phyloP scores from a whole-genome alignment of 2,888 invertebrate genomes.

The Biston betularia region DNA sequence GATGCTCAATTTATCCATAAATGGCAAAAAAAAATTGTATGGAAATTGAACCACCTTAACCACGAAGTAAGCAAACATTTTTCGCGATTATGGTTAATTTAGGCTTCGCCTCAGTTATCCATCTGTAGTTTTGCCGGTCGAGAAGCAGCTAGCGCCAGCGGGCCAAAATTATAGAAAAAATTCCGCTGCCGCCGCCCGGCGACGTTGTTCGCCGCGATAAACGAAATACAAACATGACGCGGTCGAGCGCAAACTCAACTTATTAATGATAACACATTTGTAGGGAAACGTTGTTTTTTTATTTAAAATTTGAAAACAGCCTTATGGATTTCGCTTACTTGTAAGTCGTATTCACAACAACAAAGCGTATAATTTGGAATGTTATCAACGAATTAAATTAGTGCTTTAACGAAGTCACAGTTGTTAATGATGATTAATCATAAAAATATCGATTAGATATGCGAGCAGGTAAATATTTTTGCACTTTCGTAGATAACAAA shows the following conservation, averaged over 20 bases:
- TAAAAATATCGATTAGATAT: constrained; percentile 10
- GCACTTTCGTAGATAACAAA: too few relatives aligned
- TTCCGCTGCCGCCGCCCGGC: constrained; percentile 59
- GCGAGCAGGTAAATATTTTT: background rate
- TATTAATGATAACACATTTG: constrained; percentile 38
- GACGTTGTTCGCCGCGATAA: constrained; percentile 64
- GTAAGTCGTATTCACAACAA: too few relatives aligned
- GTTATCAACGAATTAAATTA: constrained; percentile 18
- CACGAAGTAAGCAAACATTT: too few relatives aligned
- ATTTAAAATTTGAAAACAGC: too few relatives aligned
- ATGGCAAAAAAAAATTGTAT: too few relatives aligned
- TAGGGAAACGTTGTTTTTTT: constrained; percentile 25
- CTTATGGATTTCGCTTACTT: too few relatives aligned
- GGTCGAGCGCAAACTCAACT: constrained; percentile 42
- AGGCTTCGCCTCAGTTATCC: background rate
- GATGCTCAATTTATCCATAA: too few relatives aligned
- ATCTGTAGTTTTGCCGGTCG: constrained; percentile 11
- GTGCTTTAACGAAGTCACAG: constrained; percentile 9
- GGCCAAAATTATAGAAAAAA: constrained; percentile 68
- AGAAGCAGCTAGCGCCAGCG: constrained; percentile 45
- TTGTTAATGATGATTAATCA: constrained; percentile 7
- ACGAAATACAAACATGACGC: constrained; percentile 68
- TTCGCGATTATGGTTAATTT: too few relatives aligned
- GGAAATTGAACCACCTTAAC: too few relatives aligned
- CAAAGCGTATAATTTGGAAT: too few relatives aligned